Evolutionary conservation across 2,113 vertebrate genomes (phyloP).

Genomic region (Mesoclemmys tuberculata): DNA sequence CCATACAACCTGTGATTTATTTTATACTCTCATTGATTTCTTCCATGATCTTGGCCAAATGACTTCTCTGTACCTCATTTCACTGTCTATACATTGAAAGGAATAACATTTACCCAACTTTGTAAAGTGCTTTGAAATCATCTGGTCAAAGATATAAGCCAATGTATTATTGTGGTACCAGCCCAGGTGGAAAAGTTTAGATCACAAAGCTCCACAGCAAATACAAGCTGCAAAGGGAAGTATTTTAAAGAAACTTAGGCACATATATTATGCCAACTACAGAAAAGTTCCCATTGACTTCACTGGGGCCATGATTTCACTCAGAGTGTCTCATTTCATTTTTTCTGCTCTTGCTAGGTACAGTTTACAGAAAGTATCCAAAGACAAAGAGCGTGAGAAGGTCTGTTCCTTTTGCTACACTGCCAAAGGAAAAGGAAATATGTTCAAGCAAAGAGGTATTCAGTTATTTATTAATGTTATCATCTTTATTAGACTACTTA

Average conservation of each 20-base stretch:
- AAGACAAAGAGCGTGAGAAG: constrained; percentile 37
- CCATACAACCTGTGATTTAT: not conserved
- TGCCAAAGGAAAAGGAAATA: constrained; percentile 80
- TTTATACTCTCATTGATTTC: not conserved
- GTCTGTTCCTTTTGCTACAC: constrained; percentile 19
- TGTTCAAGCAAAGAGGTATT: constrained; percentile 85
- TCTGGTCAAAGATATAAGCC: not conserved
- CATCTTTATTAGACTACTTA: not conserved
- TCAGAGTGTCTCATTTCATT: not conserved
- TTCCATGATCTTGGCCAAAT: not conserved
- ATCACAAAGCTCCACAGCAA: not conserved
- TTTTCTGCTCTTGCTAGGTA: constrained; percentile 71
- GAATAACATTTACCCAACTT: not conserved
- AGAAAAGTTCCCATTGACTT: not conserved
- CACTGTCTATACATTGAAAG: not conserved
- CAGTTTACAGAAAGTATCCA: constrained; percentile 76
- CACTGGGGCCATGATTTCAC: not conserved
- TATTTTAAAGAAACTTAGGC: not conserved
- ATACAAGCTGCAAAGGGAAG: not conserved
- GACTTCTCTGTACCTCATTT: not conserved
- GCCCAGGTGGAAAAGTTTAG: not conserved
- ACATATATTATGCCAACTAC: not conserved
- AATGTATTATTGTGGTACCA: not conserved
- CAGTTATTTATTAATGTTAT: not conserved
- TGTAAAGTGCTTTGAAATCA: not conserved